Percentiles rank a stretch among this genome's conserved stretches.
Conservation (phyloP, 1,140 invertebrate species). For the Ptiloglossa arizonensis region DNA sequence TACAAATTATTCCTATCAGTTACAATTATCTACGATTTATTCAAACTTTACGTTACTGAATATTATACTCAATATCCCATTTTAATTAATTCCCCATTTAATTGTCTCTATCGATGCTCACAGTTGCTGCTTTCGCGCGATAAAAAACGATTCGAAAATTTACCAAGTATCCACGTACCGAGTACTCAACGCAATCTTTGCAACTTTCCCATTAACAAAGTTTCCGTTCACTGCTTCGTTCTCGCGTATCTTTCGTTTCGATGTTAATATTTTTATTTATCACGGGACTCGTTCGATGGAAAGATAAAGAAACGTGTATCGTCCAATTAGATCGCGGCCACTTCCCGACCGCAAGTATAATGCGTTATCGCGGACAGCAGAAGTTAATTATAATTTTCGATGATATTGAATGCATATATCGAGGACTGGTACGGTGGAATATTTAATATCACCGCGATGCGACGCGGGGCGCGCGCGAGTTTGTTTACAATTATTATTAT, state of each 20-base stretch:
- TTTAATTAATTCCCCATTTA: no score
- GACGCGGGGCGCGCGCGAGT: background rate
- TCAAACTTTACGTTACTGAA: no score
- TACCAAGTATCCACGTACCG: no score
- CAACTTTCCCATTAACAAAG: no score
- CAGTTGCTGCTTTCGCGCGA: no score
- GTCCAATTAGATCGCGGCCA: background rate
- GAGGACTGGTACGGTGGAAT: background rate
- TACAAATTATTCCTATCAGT: no score
- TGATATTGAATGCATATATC: conserved; percentile 12
- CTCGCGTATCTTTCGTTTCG: background rate
- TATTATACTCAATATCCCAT: no score
- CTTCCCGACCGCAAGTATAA: conserved; percentile 8
- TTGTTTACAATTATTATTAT: conserved; percentile 62
- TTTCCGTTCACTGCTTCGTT: no score
- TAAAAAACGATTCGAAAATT: no score
- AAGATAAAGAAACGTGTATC: background rate
- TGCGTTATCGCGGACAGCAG: conserved; percentile 20
- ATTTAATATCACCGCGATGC: conserved; percentile 36
- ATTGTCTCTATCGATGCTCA: no score
- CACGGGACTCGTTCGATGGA: background rate
- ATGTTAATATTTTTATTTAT: background rate
- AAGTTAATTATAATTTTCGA: conserved; percentile 45
- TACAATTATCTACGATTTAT: no score
- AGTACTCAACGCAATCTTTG: no score